These are phyloP conservation scores for Prinia subflava DNA, from an alignment of 2,113 vertebrate genomes.

Conservation along the genomic window DNA sequence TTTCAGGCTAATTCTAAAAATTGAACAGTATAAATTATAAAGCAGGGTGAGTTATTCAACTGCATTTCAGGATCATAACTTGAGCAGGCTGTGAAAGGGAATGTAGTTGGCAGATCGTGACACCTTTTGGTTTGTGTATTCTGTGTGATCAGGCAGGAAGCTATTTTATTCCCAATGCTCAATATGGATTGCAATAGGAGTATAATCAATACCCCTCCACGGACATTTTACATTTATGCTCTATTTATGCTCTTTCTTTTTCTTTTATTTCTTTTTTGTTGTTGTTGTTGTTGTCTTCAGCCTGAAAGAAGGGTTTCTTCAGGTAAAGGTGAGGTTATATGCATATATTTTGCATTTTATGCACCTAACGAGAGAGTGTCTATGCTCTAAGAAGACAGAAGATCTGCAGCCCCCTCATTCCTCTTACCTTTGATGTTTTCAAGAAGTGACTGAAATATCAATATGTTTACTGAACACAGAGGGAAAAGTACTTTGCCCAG, in stretches of 20 bases:
- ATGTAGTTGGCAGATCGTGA: neutral
- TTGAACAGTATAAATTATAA: neutral
- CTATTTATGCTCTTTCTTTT: neutral
- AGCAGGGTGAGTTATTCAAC: neutral
- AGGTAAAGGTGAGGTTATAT: neutral
- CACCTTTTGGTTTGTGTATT: neutral
- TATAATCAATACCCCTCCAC: neutral
- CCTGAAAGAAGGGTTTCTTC: neutral
- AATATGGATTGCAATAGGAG: neutral
- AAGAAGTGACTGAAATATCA: conserved; percentile 40
- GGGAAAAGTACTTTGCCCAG: neutral
- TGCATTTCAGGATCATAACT: neutral
- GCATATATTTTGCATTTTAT: neutral
- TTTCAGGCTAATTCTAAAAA: neutral
- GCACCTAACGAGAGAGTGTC: neutral
- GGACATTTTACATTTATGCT: neutral
- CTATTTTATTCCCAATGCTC: neutral
- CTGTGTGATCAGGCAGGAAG: neutral
- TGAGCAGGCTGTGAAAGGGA: neutral
- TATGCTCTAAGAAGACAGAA: neutral
- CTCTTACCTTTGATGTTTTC: conserved; percentile 41
- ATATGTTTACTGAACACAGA: conserved; percentile 29
- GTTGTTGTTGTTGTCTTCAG: neutral
- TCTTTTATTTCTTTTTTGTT: too few species aligned
- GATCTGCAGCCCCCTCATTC: neutral